phyloP scores from a whole-genome alignment of 2,797 vertebrate genomes.

The Toxotes lorentzi region DNA sequence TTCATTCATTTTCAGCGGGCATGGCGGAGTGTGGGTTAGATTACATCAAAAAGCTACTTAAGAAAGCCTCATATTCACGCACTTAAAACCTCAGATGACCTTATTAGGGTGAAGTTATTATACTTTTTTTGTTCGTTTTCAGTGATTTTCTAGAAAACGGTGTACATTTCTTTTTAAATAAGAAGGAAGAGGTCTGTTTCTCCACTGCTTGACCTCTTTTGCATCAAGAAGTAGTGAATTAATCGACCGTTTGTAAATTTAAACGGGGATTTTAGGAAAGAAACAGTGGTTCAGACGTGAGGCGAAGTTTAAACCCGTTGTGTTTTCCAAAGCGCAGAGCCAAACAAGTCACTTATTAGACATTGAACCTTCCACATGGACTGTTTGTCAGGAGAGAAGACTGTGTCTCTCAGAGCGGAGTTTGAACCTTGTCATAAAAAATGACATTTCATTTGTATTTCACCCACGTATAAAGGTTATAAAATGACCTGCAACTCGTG shows the following conservation, averaged over 20 bases:
- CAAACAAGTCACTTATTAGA: conserved; percentile 40
- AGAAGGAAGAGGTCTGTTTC: rapidly evolving
- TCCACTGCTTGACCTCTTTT: not conserved
- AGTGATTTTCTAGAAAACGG: not conserved
- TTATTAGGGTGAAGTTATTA: not conserved
- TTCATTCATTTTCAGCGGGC: conserved; percentile 59
- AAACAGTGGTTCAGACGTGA: not conserved
- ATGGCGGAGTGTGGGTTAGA: not conserved
- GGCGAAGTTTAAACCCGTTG: not conserved
- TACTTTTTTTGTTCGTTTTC: not conserved
- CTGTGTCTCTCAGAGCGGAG: conserved; percentile 9
- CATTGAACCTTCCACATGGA: conserved; percentile 53
- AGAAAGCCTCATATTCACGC: not conserved
- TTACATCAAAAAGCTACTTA: not conserved
- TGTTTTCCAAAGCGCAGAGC: conserved; percentile 13
- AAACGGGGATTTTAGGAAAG: not conserved
- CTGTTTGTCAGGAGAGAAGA: conserved; percentile 20
- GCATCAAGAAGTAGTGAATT: not conserved
- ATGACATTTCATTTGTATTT: not conserved
- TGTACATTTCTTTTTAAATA: rapidly evolving
- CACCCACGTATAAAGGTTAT: not conserved
- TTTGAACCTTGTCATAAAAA: conserved; percentile 40
- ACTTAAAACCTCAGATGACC: not conserved
- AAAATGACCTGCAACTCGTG: not conserved
- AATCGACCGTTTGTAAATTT: not conserved